Evolutionary conservation across 2,113 vertebrate genomes (phyloP).

Genomic region (Nansenia antarctica): DNA sequence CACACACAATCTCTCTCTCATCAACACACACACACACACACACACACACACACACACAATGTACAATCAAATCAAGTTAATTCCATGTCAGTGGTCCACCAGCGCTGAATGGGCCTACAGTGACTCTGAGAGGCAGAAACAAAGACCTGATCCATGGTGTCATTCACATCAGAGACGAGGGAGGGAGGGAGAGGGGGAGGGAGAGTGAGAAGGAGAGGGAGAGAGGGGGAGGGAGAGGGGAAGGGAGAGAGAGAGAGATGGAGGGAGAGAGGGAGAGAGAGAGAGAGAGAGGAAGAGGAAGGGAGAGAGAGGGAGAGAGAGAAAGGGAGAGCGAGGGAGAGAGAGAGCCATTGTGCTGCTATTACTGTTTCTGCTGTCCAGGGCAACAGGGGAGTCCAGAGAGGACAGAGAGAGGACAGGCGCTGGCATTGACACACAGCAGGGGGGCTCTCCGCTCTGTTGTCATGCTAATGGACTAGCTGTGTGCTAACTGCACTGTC

Average conservation of each 20-base stretch:
- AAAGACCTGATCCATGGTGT: too few relatives aligned
- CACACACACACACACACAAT: neutral
- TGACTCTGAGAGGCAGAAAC: too few relatives aligned
- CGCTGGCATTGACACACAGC: neutral
- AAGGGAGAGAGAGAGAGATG: neutral
- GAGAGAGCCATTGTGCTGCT: neutral
- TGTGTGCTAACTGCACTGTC: neutral
- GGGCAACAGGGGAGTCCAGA: too few relatives aligned
- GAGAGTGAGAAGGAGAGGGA: neutral
- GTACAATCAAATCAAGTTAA: neutral
- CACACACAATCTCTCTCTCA: too few relatives aligned
- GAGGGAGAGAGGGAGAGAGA: neutral
- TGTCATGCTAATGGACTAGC: conserved; percentile 34
- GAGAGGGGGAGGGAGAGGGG: neutral
- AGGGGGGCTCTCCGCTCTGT: conserved; percentile 12
- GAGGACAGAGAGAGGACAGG: neutral
- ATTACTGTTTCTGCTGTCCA: neutral
- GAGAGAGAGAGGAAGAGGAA: too few relatives aligned
- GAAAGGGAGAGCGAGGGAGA: too few relatives aligned
- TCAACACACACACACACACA: conserved; percentile 7
- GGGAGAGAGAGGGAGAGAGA: too few relatives aligned
- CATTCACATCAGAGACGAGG: too few relatives aligned
- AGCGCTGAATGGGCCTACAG: neutral
- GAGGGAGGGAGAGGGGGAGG: neutral
- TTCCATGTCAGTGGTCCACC: neutral